Conservation (phyloP, 1,140 invertebrate species). For the Dryas iulia region DNA sequence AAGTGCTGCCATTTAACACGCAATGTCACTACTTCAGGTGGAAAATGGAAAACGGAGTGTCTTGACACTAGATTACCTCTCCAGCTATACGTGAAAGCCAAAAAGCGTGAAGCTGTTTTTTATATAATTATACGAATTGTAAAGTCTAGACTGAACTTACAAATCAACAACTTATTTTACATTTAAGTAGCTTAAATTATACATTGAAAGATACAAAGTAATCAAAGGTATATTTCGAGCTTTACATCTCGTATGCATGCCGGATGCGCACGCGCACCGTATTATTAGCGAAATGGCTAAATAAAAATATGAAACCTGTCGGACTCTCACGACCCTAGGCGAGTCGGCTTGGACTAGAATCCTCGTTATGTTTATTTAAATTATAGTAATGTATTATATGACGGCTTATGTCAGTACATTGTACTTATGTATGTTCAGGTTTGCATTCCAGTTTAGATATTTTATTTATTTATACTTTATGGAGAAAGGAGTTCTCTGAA, state of each 20-base stretch:
- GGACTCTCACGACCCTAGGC: slow-evolving; percentile 14
- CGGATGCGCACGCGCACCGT: slow-evolving; percentile 22
- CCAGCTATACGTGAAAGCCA: too few species aligned
- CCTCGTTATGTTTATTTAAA: slow-evolving; percentile 9
- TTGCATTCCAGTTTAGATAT: too few species aligned
- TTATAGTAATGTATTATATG: neutral
- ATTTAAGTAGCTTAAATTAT: slow-evolving; percentile 2
- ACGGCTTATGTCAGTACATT: neutral
- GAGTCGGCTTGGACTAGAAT: neutral
- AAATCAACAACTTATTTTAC: neutral
- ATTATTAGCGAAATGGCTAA: slow-evolving; percentile 24
- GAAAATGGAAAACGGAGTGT: too few species aligned
- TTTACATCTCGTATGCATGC: neutral
- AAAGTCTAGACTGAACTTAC: neutral
- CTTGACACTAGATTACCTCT: too few species aligned
- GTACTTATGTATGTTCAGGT: neutral
- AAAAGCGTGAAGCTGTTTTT: too few species aligned
- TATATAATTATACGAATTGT: neutral
- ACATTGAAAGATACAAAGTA: neutral
- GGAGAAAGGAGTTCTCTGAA: too few species aligned
- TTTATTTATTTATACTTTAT: neutral
- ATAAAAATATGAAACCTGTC: slow-evolving; percentile 16
- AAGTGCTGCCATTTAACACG: too few species aligned
- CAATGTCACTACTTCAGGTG: too few species aligned
- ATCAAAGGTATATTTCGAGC: neutral